Conservation (phyloP, 2,888 invertebrate species). For the Agriopis aurantiaria region DNA sequence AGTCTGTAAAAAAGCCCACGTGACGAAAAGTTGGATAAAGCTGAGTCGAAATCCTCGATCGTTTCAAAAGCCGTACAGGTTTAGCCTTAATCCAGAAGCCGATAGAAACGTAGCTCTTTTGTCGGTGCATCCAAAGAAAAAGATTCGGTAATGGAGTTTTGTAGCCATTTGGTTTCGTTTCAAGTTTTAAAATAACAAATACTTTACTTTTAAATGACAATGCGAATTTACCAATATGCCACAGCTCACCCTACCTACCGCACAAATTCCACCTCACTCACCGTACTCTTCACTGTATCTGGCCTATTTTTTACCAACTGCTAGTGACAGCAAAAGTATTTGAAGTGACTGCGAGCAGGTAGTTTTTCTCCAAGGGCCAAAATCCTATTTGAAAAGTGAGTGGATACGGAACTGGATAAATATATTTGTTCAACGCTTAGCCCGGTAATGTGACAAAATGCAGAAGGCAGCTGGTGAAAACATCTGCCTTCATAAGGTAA, state of each 20-base stretch:
- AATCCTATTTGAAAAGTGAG: background rate
- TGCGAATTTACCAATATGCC: no score
- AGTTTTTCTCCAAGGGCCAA: background rate
- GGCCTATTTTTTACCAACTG: no score
- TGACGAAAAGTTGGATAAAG: constrained; percentile 21
- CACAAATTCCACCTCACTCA: no score
- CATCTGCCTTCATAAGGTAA: constrained; percentile 9
- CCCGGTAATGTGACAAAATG: constrained; percentile 5
- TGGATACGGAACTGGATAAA: constrained; percentile 6
- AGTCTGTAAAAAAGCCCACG: constrained; percentile 5
- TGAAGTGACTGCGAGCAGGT: background rate
- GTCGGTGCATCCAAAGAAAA: constrained; percentile 26
- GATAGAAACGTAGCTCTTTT: constrained; percentile 25
- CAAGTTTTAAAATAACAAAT: background rate
- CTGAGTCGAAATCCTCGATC: constrained; percentile 19
- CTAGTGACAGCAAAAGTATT: no score
- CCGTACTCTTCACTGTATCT: no score
- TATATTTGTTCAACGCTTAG: constrained; percentile 5
- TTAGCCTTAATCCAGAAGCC: constrained; percentile 21
- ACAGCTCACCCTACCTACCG: no score
- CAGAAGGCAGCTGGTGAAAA: background rate
- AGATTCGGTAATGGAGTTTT: constrained; percentile 30
- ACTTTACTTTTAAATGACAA: background rate
- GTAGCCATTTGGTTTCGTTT: constrained; percentile 13
- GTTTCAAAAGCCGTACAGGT: constrained; percentile 27